Evolutionary conservation across 1,140 invertebrate species (phyloP).

Genomic region (Anoplophora glabripennis): DNA sequence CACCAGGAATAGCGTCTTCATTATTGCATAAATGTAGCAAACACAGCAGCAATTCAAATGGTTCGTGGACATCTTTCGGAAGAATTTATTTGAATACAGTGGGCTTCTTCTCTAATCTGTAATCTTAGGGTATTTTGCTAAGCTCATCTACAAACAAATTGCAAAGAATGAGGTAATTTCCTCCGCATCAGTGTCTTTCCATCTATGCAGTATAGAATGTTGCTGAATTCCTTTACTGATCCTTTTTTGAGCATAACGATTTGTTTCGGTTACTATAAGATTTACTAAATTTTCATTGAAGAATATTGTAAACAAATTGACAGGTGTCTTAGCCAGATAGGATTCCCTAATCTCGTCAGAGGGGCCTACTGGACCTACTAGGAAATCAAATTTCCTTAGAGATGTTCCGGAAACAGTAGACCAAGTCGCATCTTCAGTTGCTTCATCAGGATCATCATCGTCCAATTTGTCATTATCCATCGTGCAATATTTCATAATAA

Average conservation of each 20-base stretch:
- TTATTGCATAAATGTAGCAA: constrained; percentile 17
- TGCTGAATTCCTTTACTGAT: background rate
- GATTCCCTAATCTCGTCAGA: background rate
- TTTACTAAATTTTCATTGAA: background rate
- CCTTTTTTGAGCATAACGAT: background rate
- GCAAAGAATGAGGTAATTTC: no score
- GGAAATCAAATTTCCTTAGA: constrained; percentile 13
- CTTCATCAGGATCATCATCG: no score
- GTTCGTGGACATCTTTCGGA: constrained; percentile 8
- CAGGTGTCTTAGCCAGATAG: constrained; percentile 1
- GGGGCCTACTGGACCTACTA: constrained; percentile 6
- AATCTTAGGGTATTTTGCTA: background rate
- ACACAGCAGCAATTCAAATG: constrained; percentile 6
- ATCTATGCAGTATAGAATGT: background rate
- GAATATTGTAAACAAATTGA: constrained; percentile 8
- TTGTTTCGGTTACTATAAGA: background rate
- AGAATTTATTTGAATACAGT: background rate
- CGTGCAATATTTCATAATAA: background rate
- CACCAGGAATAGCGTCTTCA: background rate
- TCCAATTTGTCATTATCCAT: background rate
- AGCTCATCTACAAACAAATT: background rate
- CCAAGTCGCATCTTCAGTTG: background rate
- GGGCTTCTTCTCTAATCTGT: background rate
- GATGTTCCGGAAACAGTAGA: constrained; percentile 5
- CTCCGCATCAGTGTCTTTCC: background rate